phyloP scores from a whole-genome alignment of 2,797 vertebrate genomes.

The Podargus strigoides region DNA sequence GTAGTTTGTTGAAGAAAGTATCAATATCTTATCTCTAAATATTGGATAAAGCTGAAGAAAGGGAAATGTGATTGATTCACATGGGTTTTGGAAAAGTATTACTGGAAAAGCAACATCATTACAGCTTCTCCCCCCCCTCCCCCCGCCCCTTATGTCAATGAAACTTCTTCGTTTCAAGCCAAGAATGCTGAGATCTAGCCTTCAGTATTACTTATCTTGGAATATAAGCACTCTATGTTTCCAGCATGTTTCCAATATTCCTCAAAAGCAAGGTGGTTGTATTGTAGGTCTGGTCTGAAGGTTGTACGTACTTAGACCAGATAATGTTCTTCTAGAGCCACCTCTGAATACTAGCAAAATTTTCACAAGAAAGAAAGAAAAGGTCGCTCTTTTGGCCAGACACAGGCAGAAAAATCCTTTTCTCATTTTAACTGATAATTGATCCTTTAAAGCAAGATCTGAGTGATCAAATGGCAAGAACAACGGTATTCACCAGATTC shows the following conservation, averaged over 20 bases:
- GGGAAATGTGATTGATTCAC: not conserved
- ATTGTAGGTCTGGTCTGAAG: not conserved
- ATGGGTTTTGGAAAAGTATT: not conserved
- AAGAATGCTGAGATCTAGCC: not conserved
- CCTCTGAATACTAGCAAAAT: not conserved
- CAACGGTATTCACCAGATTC: not conserved
- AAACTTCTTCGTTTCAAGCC: not conserved
- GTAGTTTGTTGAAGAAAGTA: not conserved
- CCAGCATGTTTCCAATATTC: not conserved
- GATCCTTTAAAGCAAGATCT: not conserved
- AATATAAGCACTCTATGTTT: not conserved
- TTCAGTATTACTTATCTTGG: not conserved
- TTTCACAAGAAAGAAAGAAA: not conserved
- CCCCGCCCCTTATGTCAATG: not conserved
- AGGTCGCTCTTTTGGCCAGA: not conserved
- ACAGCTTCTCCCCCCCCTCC: rapidly evolving
- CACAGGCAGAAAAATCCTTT: not conserved
- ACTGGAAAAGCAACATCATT: not conserved
- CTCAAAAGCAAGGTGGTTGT: not conserved
- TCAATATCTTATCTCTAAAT: not conserved
- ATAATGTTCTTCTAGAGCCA: not conserved
- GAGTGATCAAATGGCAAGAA: not conserved
- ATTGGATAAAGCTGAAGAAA: not conserved
- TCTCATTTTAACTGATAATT: not conserved
- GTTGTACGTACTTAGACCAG: not conserved